Percentiles rank a stretch among this genome's conserved stretches.
Conservation (phyloP, 2,113 vertebrate species). For the Centropristis striata region DNA sequence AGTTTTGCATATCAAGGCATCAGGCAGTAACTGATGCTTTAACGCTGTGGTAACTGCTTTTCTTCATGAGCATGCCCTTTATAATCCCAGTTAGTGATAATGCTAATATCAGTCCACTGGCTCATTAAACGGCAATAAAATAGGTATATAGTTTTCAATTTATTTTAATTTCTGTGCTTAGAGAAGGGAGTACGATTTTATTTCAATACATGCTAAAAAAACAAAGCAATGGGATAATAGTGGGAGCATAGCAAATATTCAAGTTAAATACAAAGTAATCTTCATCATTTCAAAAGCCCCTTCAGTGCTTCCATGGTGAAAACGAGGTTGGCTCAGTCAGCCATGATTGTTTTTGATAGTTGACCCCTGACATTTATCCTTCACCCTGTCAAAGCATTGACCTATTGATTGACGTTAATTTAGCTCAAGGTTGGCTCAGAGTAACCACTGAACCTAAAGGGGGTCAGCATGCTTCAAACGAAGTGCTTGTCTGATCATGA, state of each 20-base stretch:
- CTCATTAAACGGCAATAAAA: neutral
- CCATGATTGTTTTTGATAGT: constrained; percentile 73
- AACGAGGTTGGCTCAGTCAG: constrained; percentile 57
- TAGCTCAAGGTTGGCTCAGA: constrained; percentile 24
- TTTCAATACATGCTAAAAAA: constrained; percentile 13
- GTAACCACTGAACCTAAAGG: constrained; percentile 24
- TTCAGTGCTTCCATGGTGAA: constrained; percentile 35
- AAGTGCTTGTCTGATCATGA: constrained; percentile 27
- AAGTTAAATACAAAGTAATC: constrained; percentile 8
- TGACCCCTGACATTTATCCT: constrained; percentile 70
- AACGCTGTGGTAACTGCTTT: no score
- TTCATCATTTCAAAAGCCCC: constrained; percentile 11
- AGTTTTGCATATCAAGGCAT: constrained; percentile 43
- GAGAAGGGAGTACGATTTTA: neutral
- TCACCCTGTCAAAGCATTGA: constrained; percentile 43
- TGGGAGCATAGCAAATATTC: constrained; percentile 7
- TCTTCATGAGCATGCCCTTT: no score
- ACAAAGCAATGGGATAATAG: neutral
- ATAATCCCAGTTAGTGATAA: neutral
- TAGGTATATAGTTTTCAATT: neutral
- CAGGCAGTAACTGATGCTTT: constrained; percentile 16
- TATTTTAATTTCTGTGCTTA: neutral
- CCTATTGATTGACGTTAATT: constrained; percentile 43
- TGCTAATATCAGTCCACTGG: neutral
- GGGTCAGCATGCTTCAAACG: constrained; percentile 40